These are phyloP conservation scores for mouse (Mus musculus) DNA, from an alignment of 2,113 vertebrate species.

Conservation along the genomic window DNA sequence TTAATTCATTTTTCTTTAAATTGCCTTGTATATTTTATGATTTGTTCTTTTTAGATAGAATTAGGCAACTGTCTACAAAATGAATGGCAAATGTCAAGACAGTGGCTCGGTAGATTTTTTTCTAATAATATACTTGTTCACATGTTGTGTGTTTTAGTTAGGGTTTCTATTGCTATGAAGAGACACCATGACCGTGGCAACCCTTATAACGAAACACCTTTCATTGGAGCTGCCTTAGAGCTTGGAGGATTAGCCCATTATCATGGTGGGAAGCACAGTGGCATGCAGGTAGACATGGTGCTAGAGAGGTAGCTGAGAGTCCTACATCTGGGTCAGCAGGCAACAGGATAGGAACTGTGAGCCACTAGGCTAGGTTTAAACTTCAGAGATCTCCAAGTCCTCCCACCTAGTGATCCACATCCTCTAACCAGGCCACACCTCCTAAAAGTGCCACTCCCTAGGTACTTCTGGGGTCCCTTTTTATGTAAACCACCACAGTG, in stretches of 20 bases:
- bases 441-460: neutral
- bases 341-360: neutral
- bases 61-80: neutral
- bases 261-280: neutral
- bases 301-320: neutral
- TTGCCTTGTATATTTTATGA: neutral
- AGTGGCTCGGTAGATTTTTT: neutral
- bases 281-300: neutral
- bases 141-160: neutral
- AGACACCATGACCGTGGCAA: neutral
- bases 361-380: neutral
- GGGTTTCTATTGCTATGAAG: neutral
- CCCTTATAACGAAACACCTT: neutral
- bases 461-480: neutral
- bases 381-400: neutral
- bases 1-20: conserved; percentile 26
- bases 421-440: neutral
- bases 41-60: neutral
- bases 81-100: neutral
- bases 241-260: neutral
- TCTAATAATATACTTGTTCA: neutral
- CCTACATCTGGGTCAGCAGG: neutral
- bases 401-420: neutral
- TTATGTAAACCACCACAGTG: neutral
- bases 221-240: neutral